Conservation (phyloP, 2,888 invertebrate species). For the Scaptomyza caliginosa region DNA sequence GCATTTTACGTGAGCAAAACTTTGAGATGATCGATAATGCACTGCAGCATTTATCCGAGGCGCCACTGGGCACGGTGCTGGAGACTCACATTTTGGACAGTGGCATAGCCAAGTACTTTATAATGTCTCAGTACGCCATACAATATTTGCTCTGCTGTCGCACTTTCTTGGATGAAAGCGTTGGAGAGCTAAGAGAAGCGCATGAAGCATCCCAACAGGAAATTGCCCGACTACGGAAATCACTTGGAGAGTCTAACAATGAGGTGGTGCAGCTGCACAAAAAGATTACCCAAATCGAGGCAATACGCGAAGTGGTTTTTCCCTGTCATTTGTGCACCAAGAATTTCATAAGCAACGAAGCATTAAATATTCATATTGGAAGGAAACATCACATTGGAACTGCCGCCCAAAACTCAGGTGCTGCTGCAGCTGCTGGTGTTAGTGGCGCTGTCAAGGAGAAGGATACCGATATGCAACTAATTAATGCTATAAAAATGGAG, state of each 20-base stretch:
- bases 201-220: conserved; percentile 74
- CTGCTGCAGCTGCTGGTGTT: background rate
- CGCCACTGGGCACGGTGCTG: conserved; percentile 79
- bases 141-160: conserved; percentile 83
- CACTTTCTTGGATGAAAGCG: conserved; percentile 82
- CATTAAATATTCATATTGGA: conserved; percentile 81
- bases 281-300: conserved; percentile 81
- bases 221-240: conserved; percentile 69
- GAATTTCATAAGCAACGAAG: conserved; percentile 83
- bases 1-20: conserved; percentile 80
- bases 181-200: conserved; percentile 73
- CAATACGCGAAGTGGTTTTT: conserved; percentile 81
- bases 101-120: conserved; percentile 83
- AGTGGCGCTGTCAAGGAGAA: conserved; percentile 44
- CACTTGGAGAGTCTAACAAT: conserved; percentile 74
- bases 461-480: conserved; percentile 83
- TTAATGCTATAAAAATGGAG: conserved; percentile 87
- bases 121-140: conserved; percentile 81
- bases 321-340: conserved; percentile 83
- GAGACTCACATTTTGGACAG: conserved; percentile 82
- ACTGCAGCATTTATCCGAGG: conserved; percentile 80
- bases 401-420: conserved; percentile 35
- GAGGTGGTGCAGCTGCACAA: conserved; percentile 82
- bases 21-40: conserved; percentile 81
- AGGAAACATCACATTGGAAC: conserved; percentile 75